Percentiles rank a stretch among this genome's conserved stretches.
Evolutionary conservation across 2,888 invertebrate species (phyloP).

Genomic region (Leucania comma): DNA sequence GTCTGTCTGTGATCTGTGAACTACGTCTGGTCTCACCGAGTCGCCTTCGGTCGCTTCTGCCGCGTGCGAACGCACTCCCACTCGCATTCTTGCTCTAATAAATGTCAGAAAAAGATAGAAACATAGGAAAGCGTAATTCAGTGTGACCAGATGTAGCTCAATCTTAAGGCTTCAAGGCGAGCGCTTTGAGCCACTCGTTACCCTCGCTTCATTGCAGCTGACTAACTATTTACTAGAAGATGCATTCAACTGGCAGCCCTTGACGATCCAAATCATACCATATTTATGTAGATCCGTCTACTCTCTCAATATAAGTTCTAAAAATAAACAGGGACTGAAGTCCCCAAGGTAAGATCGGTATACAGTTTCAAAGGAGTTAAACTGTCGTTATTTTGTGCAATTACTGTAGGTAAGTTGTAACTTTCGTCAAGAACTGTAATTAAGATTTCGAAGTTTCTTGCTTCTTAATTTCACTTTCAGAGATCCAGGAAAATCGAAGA

Average conservation of each 20-base stretch:
- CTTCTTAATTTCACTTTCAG: slow-evolving; percentile 28
- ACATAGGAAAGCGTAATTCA: no score
- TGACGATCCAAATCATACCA: slow-evolving; percentile 16
- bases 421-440: slow-evolving; percentile 24
- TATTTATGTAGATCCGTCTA: slow-evolving; percentile 14
- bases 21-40: no score
- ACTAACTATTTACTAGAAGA: slow-evolving; percentile 19
- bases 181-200: slow-evolving; percentile 61
- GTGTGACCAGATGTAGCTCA: no score
- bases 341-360: background rate
- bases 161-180: slow-evolving; percentile 15
- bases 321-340: background rate
- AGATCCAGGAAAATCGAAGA: background rate
- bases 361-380: slow-evolving; percentile 27
- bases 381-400: slow-evolving; percentile 29
- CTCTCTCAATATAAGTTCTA: background rate
- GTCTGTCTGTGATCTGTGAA: no score
- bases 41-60: no score
- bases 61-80: no score
- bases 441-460: slow-evolving; percentile 31
- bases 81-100: no score
- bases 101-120: no score
- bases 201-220: slow-evolving; percentile 49
- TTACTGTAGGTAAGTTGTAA: slow-evolving; percentile 15
- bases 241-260: slow-evolving; percentile 27